Evolutionary conservation across 2,888 invertebrate genomes (phyloP), one percentile per base, ranked within the genome.

Genomic region (Aromia moschata): DNA sequence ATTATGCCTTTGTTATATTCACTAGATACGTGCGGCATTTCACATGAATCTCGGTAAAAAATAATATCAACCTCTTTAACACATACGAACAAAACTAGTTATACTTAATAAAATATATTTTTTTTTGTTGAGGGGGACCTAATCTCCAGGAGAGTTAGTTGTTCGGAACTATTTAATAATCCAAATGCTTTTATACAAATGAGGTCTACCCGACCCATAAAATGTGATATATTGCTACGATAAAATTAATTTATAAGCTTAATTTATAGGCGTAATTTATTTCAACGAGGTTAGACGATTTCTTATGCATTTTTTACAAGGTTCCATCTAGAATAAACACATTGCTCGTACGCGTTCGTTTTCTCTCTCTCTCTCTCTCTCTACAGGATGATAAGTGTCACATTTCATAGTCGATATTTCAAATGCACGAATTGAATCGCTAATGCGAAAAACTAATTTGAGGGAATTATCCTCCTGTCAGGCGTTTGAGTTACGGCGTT

Each of bases 391-490:
- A 33, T 33, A 33, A 33, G 10, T 11, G 7, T 33, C n/a, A 17
- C 10, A 47, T 31, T 46, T 47, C 47, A 17, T 20, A 36, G 18
- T 36, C 47, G 18, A 37, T 47, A 47, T 36, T 36, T 47, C 37
- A 47, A 33, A 16, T 17, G 2, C 12, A 7, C 36, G 12, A 47
- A 47, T 36, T 36, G 47, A 36, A 47, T 47, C n/a, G 17, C 18
- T 37, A 47, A 47, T 36, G 45, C 37, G 55, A 36, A 55, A 54
- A 55, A 55, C 45, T 55, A 55, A 55, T 55, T 46, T 46, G 25
- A 55, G 55, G 40, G 46, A 37, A 46, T 55, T 55, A 55, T 53
- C 45, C 38, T 38, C 37, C 55, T 55, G 55, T 46, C 55, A 55
- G 2, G 25, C 11, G 38, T 30, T 45, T 55, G 55, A 55, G 38